Base-by-base conservation (phyloP, 2,113 vertebrate species). In the Geococcyx californianus region DNA sequence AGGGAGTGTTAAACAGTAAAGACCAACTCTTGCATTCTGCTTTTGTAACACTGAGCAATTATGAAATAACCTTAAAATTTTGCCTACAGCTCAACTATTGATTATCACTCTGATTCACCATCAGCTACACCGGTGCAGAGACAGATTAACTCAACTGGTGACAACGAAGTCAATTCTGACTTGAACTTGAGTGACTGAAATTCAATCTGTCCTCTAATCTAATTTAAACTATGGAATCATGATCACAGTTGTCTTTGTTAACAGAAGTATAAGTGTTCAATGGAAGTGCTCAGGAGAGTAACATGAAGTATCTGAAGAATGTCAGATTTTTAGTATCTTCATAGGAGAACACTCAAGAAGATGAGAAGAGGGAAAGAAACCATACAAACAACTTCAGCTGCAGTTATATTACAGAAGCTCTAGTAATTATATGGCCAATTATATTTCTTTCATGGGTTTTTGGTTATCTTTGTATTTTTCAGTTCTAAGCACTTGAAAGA, bases 391-490 rank as follows among this genome's bases (percentile, higher is more conserved):
- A 60, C 79, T 93, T 87, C 55, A 73, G 72, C 3, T 59, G 60
- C 1, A 9, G 72, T 58, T 88, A 28, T 80, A 84, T 36, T 90
- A 64, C 55, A 88, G 89, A 89, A 95, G 73, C 38, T 78, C 20
- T 38, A 69, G 80, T 73, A 95, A 95, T 97, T 91, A 94, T 54
- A 79, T 31, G 90, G 31, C 38, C 64, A 95, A 84, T 95, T 95
- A 29, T 59, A 88, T 40, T 89, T 92, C 79, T 92, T 96, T 89
- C 75, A 82, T 60, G 26, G 20, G 58, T 49, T 80, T 85, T 80
- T 56, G 42, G 62, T 42, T 91, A 68, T 64, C 88, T 87, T 86
- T 90, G 52, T 49, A 94, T 96, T 94, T 84, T 49, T 86, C 72
- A 60, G 33, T 67, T 83, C 76, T 24, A 69, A 93, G 76, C 31